Conservation (phyloP, 2,113 vertebrate species). For the Colinus virginianus region DNA sequence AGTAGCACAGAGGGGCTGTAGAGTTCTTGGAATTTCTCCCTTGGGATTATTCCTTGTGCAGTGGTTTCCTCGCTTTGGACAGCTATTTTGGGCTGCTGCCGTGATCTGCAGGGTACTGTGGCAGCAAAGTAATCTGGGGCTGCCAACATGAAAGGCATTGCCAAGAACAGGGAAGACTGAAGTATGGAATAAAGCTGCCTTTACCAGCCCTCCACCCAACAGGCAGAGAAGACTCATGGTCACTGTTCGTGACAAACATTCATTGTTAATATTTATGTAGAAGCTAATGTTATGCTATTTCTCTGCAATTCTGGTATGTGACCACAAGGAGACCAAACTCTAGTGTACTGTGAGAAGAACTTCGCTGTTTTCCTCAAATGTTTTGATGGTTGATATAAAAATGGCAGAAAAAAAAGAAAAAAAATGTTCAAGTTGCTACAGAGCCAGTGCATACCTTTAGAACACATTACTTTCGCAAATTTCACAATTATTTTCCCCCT, state of each 20-base stretch:
- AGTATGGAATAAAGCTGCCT: background rate
- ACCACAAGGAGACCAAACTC: background rate
- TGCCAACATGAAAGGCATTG: conserved; percentile 20
- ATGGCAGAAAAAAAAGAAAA: background rate
- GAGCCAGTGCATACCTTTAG: background rate
- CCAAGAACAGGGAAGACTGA: conserved; percentile 55
- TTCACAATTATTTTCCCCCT: background rate
- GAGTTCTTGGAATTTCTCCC: conserved; percentile 17
- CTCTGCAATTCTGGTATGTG: background rate
- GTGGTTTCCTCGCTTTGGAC: conserved; percentile 37
- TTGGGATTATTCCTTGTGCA: background rate
- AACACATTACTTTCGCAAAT: background rate
- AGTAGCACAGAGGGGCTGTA: conserved; percentile 3
- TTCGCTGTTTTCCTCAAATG: background rate
- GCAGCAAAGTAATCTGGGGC: conserved; percentile 38
- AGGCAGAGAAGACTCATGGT: background rate
- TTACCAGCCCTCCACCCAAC: background rate
- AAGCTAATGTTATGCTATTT: background rate
- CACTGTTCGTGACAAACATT: background rate
- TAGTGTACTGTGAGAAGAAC: background rate
- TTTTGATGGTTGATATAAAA: background rate
- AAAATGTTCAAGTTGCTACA: background rate
- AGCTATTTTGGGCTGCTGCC: conserved; percentile 40
- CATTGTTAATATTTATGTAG: conserved; percentile 1
- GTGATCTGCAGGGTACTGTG: conserved; percentile 28